Evolutionary conservation across 2,797 vertebrate genomes (phyloP), one percentile per base, ranked within the genome.

Genomic region (Microtus californicus): DNA sequence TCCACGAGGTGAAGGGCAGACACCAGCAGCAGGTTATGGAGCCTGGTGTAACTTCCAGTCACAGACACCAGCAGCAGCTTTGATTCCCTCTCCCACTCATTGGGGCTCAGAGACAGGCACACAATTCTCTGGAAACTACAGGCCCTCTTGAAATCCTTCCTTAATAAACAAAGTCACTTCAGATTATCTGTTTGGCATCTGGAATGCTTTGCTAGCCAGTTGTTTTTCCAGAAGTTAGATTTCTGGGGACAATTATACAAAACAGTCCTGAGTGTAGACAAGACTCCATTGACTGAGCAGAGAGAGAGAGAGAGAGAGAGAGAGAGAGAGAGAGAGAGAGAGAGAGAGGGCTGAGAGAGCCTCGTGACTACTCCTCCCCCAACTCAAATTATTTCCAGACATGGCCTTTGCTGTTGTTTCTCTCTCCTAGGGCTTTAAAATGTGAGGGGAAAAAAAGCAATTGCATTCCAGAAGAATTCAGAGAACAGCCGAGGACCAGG

Each of bases 391-490:
- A 86, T 88, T 91, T 89, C 95, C 78, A 93, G 93, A 95, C 29
- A n/a, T 92, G 76, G 59, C 61, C 86, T 93, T 95, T 90, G 29
- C 77, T 93, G 11, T 85, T 92, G 45, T 31, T 79, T 86, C 21
- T 90, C 45, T 94, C 48, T 92, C 96, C 90, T 81, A 94, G 92
- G 37, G 93, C 76, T 54, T 90, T 96, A 94, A 96, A 96, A 94
- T 95, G 87, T 61, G 37, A 25, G 25, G 95, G 12, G 5, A 6
- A 23, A 94, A 71, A 98, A 48, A 92, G 93, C 97, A 27, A 80
- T 98, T 59, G 98, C 97, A 93, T 98, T 98, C 91, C 97, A 99
- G 73, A 98, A 97, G 97, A 81, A 94, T 99, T 87, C 98, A 94
- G 96, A 98, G 97, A 80, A 86, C 98, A 96, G 98, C 98, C 97